Evolutionary conservation across 2,797 vertebrate genomes (phyloP).

Genomic region (Manis javanica): DNA sequence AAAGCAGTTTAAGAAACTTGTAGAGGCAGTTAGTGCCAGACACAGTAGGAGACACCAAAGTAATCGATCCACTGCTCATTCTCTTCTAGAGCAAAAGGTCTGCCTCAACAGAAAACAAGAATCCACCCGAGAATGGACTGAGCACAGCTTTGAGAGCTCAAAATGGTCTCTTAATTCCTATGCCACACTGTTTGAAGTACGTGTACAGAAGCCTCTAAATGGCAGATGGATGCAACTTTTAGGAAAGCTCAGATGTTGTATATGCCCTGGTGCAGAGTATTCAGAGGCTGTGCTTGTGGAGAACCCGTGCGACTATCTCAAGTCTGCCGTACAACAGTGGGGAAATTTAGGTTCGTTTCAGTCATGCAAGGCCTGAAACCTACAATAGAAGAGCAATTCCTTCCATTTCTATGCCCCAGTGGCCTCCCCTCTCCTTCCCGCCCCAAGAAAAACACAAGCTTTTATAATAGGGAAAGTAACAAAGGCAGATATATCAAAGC

Average conservation of each 20-base stretch:
- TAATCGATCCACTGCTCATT: not conserved
- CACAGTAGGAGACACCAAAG: not conserved
- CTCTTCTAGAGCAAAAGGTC: not conserved
- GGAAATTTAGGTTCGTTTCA: not conserved
- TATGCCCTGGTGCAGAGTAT: not conserved
- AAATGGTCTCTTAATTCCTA: not conserved
- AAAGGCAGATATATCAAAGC: not conserved
- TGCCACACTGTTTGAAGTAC: not conserved
- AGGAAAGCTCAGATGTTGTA: not conserved
- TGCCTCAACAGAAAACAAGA: not conserved
- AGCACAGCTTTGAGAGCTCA: not conserved
- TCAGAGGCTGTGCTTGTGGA: not conserved
- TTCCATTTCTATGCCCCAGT: not conserved
- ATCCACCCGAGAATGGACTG: not conserved
- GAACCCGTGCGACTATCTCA: not conserved
- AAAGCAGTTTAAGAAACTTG: not conserved
- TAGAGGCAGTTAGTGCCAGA: not conserved
- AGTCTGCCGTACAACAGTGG: fast-evolving
- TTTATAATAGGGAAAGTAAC: constrained; percentile 9
- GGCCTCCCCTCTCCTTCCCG: not conserved
- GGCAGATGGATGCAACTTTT: not conserved
- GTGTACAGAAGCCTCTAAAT: too few relatives aligned
- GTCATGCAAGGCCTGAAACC: not conserved
- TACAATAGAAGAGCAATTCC: not conserved
- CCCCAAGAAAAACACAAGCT: not conserved